A percentile compares a stretch with the other conserved stretches of the same genome.
Evolutionary conservation across 2,888 invertebrate species (phyloP).

Genomic region (Hecatera dysodea): DNA sequence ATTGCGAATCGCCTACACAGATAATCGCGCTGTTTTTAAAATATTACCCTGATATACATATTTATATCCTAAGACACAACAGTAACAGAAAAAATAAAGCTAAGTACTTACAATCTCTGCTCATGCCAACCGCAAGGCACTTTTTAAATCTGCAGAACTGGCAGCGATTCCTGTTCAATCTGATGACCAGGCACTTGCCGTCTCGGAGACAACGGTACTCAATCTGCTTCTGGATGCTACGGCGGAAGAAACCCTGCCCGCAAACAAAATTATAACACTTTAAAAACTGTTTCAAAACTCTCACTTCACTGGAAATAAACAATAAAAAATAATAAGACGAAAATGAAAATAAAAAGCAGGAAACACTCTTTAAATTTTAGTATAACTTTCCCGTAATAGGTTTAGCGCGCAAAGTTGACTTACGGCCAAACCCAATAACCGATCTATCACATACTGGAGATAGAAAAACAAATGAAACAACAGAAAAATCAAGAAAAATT

Average conservation of each 20-base stretch:
- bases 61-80: neutral
- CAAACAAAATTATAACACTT: slow-evolving; percentile 5
- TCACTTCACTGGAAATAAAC: neutral
- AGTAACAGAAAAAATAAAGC: neutral
- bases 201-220: slow-evolving; percentile 98
- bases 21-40: neutral
- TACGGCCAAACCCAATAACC: no score
- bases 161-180: slow-evolving; percentile 98
- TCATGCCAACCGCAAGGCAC: slow-evolving; percentile 99
- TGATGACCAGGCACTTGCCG: slow-evolving; percentile 98
- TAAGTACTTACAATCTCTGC: slow-evolving; percentile 97
- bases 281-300: neutral
- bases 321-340: neutral
- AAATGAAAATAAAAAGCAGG: no score
- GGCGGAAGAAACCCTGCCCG: slow-evolving; percentile 97
- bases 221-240: slow-evolving; percentile 99
- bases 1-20: neutral
- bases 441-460: no score
- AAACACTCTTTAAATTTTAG: neutral
- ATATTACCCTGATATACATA: neutral
- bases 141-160: slow-evolving; percentile 99
- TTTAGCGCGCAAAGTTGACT: neutral
- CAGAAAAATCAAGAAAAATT: no score
- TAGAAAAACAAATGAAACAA: no score
- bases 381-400: neutral